Percentiles rank a stretch among this genome's conserved stretches.
phyloP scores from a whole-genome alignment of 1,140 invertebrate genomes.

The Lasioglossum albipes region DNA sequence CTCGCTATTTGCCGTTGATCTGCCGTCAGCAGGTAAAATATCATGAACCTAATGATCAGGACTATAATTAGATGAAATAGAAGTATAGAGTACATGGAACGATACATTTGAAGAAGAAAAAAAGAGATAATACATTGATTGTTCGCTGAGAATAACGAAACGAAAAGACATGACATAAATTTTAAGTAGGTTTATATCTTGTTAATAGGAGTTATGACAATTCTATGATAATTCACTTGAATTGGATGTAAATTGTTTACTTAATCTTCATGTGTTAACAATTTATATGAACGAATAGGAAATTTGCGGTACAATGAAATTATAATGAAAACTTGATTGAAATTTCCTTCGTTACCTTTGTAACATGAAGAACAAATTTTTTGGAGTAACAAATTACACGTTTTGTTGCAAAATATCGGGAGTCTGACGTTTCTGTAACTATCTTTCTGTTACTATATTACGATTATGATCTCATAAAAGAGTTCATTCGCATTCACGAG shows the following conservation, averaged over 20 bases:
- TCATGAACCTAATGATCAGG: constrained; percentile 35
- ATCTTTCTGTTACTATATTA: constrained; percentile 19
- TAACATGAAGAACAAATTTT: background rate
- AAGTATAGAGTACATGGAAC: background rate
- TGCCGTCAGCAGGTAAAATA: constrained; percentile 18
- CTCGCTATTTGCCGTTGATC: constrained; percentile 26
- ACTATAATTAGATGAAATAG: constrained; percentile 25
- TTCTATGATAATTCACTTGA: constrained; percentile 41
- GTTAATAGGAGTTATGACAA: constrained; percentile 18
- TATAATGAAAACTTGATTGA: background rate
- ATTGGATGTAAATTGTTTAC: constrained; percentile 25
- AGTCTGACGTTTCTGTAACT: constrained; percentile 1
- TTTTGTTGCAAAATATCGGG: constrained; percentile 19
- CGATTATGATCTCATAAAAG: constrained; percentile 43
- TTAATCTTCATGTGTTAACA: constrained; percentile 21
- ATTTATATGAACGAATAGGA: background rate
- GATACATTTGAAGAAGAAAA: constrained; percentile 21
- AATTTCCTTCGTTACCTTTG: too few relatives aligned
- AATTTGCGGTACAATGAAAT: background rate
- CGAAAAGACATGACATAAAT: constrained; percentile 33
- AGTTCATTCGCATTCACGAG: constrained; percentile 20
- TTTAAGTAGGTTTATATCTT: constrained; percentile 37
- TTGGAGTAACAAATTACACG: background rate
- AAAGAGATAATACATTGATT: constrained; percentile 28
- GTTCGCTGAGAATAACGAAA: constrained; percentile 18